These are phyloP conservation scores for Xerus inauris DNA, from an alignment of 2,113 vertebrate species.

Conservation along the genomic window DNA sequence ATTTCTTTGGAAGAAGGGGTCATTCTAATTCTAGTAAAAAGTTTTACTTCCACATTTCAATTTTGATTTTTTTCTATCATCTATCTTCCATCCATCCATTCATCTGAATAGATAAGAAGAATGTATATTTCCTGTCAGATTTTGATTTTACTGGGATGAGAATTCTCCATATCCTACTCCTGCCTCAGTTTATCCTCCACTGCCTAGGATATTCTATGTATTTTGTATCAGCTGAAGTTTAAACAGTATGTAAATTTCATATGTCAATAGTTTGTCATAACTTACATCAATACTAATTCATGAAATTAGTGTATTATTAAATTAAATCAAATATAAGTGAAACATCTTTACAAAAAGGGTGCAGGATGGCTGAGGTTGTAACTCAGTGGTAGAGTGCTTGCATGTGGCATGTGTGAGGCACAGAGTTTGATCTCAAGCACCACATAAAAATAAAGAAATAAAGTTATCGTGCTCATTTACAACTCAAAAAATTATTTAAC, in stretches of 20 bases:
- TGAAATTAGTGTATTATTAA: constrained; percentile 31
- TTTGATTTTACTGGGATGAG: neutral
- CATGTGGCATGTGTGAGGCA: too few species aligned
- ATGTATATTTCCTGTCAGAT: neutral
- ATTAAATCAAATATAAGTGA: neutral
- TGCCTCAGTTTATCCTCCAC: neutral
- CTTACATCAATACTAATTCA: constrained; percentile 36
- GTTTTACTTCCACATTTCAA: neutral
- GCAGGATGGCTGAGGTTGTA: too few species aligned
- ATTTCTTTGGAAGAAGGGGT: neutral
- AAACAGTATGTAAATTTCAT: neutral
- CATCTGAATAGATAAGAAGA: neutral
- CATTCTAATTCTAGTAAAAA: neutral
- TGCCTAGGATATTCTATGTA: neutral
- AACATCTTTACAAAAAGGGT: neutral
- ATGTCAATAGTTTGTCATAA: constrained; percentile 37
- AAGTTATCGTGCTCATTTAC: too few species aligned
- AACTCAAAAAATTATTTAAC: too few species aligned
- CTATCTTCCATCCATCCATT: neutral
- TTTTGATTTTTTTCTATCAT: neutral
- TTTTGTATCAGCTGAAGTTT: neutral
- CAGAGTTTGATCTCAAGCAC: too few species aligned
- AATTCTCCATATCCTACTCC: neutral
- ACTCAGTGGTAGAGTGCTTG: too few species aligned
- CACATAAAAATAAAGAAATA: too few species aligned